Conservation (phyloP, 2,888 invertebrate species). For the Xiphydria camelus region DNA sequence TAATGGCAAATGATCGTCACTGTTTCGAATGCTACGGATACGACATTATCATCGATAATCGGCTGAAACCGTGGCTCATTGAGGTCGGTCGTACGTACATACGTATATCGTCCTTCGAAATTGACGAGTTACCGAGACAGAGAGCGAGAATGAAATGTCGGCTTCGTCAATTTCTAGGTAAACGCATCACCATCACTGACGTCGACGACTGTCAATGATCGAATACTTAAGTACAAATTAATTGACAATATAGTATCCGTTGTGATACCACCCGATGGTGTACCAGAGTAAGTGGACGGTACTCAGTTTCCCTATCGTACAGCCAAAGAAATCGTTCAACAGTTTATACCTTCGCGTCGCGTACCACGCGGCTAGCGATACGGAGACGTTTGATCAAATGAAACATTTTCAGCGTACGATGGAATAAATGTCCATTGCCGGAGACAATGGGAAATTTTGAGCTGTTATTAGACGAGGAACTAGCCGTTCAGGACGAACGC, state of each 20-base stretch:
- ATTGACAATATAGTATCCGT: conserved; percentile 91
- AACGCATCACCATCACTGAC: conserved; percentile 94
- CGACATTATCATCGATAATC: conserved; percentile 94
- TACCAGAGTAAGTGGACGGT: conserved; percentile 72
- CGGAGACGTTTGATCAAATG: too few relatives aligned
- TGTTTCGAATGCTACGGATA: conserved; percentile 95
- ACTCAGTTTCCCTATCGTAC: conserved; percentile 8
- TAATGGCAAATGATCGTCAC: conserved; percentile 90
- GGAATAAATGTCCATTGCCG: conserved; percentile 78
- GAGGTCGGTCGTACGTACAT: conserved; percentile 37
- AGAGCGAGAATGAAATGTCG: background rate
- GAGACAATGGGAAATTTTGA: conserved; percentile 86
- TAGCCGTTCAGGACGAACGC: conserved; percentile 69
- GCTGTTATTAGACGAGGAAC: conserved; percentile 80
- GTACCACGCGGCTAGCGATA: too few relatives aligned
- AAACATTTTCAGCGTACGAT: conserved; percentile 66
- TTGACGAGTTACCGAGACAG: background rate
- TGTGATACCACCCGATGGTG: conserved; percentile 84
- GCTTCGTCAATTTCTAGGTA: conserved; percentile 62
- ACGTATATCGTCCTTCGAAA: background rate
- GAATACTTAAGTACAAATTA: conserved; percentile 90
- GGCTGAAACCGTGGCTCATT: conserved; percentile 77
- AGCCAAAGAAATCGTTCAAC: background rate
- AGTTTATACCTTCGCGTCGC: too few relatives aligned
- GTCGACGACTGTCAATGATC: conserved; percentile 91